A percentile compares a stretch with the other conserved stretches of the same genome.
Evolutionary conservation across 2,797 vertebrate genomes (phyloP).

Genomic region (Parauchenoglanis ngamensis): DNA sequence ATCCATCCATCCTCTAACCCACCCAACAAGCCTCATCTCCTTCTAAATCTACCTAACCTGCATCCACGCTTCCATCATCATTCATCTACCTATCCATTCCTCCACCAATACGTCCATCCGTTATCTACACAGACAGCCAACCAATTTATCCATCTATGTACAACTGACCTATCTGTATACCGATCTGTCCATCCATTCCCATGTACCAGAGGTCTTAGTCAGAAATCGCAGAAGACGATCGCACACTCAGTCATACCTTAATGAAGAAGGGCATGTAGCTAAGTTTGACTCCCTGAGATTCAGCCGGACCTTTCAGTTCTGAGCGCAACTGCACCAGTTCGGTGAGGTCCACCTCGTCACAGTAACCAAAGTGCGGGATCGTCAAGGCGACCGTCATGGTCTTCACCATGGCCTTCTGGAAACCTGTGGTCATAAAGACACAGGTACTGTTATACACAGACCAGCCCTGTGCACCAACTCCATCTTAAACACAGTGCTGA

Average conservation of each 20-base stretch:
- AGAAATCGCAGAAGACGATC: neutral
- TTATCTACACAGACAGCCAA: neutral
- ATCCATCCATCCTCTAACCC: neutral
- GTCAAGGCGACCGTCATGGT: constrained; percentile 89
- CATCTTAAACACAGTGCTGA: neutral
- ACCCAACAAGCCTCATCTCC: too few relatives aligned
- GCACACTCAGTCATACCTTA: neutral
- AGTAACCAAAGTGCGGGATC: constrained; percentile 94
- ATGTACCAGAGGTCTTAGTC: neutral
- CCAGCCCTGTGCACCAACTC: too few relatives aligned
- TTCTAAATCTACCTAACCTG: too few relatives aligned
- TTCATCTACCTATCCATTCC: neutral
- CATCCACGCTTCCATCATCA: too few relatives aligned
- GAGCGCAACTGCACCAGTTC: constrained; percentile 79
- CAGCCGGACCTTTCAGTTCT: constrained; percentile 75
- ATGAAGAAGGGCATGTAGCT: constrained; percentile 96
- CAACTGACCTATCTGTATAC: neutral
- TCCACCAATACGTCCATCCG: neutral
- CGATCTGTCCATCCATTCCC: neutral
- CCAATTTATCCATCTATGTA: neutral
- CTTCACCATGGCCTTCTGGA: constrained; percentile 93
- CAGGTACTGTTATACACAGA: neutral
- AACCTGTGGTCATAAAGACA: neutral
- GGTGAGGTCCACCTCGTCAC: constrained; percentile 89
- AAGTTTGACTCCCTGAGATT: constrained; percentile 81